Base-by-base conservation (phyloP, 1,140 invertebrate genomes). In the Pseudachorutes palmiensis region DNA sequence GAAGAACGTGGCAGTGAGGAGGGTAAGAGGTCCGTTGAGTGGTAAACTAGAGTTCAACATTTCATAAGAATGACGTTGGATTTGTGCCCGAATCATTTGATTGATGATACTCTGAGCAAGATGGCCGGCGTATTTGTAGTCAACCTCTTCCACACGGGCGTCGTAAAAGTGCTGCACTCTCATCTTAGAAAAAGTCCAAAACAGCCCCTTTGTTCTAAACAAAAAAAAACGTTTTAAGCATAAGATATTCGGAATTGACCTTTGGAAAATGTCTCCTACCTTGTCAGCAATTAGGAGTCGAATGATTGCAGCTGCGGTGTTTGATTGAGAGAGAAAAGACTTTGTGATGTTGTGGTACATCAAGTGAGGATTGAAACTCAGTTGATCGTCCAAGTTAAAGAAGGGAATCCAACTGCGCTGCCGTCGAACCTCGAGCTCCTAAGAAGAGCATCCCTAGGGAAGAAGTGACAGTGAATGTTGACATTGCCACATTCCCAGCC, bases 381-480 rank as follows among this genome's bases (percentile, higher is more conserved):
- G 85, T 82, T 91, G 89, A 68, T 92, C 89, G 75, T 92, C 90
- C 5, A 94, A 78, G 3, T 72, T 87, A 86, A 0, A 94, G 80
- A 16, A 92, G 83, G 70, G 91, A 88, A 74, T 92, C 92, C 86
- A 94, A 91, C 81, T 92, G 88, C 0, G 87, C 88, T 0, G 90
- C 91, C 0, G 91, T 93, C n/a, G 86, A 82, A 36, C 91, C 90
- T 68, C 88, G 81, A 2, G 91, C 90, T 1, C 91, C 91, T 45
- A 94, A 82, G 76, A 92, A 92, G 33, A 92, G 85, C 90, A 93
- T 92, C 1, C 90, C 89, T 1, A 93, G 75, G 75, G 91, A 83
- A 1, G 89, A 91, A 1, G 87, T 90, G 65, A 90, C 83, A 0
- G 89, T 89, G 71, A 92, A 92, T 0, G 91, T 90, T 12, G 90